phyloP scores from a whole-genome alignment of 2,113 vertebrate species.

The Vulpes vulpes region DNA sequence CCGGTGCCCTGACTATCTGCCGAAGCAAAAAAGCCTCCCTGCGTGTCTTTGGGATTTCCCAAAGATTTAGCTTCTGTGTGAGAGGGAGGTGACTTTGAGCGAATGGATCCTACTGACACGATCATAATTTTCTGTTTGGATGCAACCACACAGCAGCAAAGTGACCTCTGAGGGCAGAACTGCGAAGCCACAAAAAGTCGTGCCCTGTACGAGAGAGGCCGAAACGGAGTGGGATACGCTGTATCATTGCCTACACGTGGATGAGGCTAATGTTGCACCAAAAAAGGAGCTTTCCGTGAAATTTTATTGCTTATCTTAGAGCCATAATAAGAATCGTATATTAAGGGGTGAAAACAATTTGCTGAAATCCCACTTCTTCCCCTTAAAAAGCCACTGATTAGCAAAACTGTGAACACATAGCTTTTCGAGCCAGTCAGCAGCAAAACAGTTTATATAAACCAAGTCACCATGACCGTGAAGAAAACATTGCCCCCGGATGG shows the following conservation, averaged over 20 bases:
- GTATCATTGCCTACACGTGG: accelerated
- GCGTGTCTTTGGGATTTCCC: not conserved
- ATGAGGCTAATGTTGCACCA: not conserved
- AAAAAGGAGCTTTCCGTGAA: not conserved
- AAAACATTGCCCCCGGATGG: not conserved
- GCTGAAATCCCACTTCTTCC: constrained; percentile 70
- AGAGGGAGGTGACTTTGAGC: not conserved
- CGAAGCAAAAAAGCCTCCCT: not conserved
- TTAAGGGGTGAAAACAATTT: constrained; percentile 58
- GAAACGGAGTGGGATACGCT: accelerated
- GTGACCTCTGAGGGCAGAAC: not conserved
- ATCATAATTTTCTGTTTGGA: not conserved
- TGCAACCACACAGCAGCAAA: not conserved
- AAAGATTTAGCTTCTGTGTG: not conserved
- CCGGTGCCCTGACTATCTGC: not conserved
- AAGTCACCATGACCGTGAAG: not conserved
- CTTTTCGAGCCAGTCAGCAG: constrained; percentile 56
- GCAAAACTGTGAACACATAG: constrained; percentile 71
- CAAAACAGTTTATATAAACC: constrained; percentile 55
- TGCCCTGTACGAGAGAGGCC: not conserved
- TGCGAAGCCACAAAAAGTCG: not conserved
- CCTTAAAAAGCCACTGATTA: constrained; percentile 74
- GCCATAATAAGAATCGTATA: not conserved
- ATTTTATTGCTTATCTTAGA: constrained; percentile 49
- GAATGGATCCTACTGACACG: not conserved